These are phyloP conservation scores for Silurus aristotelis DNA, from an alignment of 2,797 vertebrate genomes.

Conservation along the genomic window DNA sequence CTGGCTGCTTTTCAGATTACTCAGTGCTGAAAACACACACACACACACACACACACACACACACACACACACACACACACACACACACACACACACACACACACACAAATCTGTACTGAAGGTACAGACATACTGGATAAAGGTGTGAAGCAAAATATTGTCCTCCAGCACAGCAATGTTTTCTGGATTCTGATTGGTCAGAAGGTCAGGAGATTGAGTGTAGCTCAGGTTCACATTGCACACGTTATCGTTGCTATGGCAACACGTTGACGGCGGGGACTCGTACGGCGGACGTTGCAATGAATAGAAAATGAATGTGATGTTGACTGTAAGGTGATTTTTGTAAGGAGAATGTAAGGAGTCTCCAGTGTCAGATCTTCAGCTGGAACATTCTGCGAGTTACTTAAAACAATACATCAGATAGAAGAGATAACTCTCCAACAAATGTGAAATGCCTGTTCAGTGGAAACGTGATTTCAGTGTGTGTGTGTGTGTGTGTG, in stretches of 20 bases:
- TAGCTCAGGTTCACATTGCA: neutral
- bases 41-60: neutral
- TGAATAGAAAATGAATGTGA: neutral
- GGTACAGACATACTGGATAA: neutral
- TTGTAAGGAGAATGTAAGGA: too few relatives aligned
- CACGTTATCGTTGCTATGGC: neutral
- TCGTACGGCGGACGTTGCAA: neutral
- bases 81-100: slow-evolving; percentile 6
- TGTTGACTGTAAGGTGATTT: neutral
- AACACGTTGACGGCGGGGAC: neutral
- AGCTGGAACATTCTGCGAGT: neutral
- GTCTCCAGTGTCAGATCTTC: too few relatives aligned
- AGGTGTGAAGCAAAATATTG: neutral
- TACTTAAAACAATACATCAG: neutral
- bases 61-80: neutral
- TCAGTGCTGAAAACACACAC: slow-evolving; percentile 11
- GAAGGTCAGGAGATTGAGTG: neutral
- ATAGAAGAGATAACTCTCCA: neutral
- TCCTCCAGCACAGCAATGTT: neutral
- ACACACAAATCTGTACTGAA: neutral
- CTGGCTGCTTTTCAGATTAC: neutral
- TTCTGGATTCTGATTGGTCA: neutral
- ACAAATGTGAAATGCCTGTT: neutral
- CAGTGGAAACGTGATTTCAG: neutral
- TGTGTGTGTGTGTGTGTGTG: neutral